Conservation (phyloP, 2,113 vertebrate species). For the Prionailurus bengalensis region DNA sequence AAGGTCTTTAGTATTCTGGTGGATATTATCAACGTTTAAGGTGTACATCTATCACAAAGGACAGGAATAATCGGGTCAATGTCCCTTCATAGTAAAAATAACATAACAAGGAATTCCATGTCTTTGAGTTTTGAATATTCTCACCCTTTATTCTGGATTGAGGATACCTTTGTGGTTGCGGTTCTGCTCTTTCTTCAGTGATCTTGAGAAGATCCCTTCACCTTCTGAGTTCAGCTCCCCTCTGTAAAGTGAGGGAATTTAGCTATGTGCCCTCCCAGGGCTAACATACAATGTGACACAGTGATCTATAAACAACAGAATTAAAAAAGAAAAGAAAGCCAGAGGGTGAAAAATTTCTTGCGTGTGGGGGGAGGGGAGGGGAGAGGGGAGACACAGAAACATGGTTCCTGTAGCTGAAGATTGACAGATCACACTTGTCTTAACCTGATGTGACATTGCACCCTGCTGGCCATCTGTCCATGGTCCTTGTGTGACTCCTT, state of each 20-base stretch:
- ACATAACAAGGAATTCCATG: background rate
- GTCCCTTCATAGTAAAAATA: background rate
- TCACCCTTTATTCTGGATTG: background rate
- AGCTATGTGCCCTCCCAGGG: background rate
- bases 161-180: background rate
- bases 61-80: background rate
- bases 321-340: background rate
- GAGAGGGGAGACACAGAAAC: background rate
- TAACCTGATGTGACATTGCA: background rate
- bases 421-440: background rate
- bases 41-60: background rate
- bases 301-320: background rate
- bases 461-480: no score
- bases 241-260: background rate
- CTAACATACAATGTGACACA: background rate
- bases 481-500: background rate
- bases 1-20: background rate
- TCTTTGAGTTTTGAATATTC: background rate
- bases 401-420: background rate
- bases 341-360: background rate
- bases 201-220: background rate
- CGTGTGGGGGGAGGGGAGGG: background rate
- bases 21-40: rapidly evolving
- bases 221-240: background rate
- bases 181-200: background rate